Conservation (phyloP, 2,888 invertebrate genomes). For the Macaria notata region DNA sequence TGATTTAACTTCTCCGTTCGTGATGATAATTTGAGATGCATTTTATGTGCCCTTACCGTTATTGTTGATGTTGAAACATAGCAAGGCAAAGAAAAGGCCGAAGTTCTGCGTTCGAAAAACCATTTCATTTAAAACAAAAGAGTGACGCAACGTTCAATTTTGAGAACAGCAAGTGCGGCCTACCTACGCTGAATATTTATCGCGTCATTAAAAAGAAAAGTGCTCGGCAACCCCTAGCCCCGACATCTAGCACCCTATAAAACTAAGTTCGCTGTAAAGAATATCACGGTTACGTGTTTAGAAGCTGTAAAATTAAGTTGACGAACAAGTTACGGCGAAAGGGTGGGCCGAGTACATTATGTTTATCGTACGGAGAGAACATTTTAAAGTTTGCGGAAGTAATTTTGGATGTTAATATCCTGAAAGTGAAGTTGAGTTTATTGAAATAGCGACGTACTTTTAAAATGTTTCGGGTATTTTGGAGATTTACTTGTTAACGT, state of each 20-base stretch:
- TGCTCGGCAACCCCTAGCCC: slow-evolving; percentile 32
- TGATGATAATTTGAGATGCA: not conserved
- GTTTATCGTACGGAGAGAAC: slow-evolving; percentile 25
- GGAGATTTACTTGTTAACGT: slow-evolving; percentile 3
- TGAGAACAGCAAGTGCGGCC: slow-evolving; percentile 26
- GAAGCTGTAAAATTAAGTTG: slow-evolving; percentile 62
- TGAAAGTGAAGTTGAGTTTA: slow-evolving; percentile 25
- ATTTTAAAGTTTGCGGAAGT: slow-evolving; percentile 28
- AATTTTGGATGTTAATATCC: slow-evolving; percentile 30
- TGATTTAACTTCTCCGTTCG: slow-evolving; percentile 1
- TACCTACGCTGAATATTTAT: slow-evolving; percentile 38
- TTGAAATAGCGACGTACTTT: slow-evolving; percentile 16
- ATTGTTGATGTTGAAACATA: too few relatives aligned
- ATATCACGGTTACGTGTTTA: slow-evolving; percentile 52
- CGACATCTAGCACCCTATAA: slow-evolving; percentile 48
- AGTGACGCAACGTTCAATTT: slow-evolving; percentile 22
- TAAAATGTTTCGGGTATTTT: slow-evolving; percentile 7
- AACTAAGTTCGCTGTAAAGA: slow-evolving; percentile 41
- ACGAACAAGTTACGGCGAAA: slow-evolving; percentile 38
- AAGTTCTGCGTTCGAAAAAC: too few relatives aligned
- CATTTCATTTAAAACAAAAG: not conserved
- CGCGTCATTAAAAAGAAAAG: slow-evolving; percentile 37
- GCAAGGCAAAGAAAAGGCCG: too few relatives aligned
- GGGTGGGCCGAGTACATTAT: slow-evolving; percentile 31
- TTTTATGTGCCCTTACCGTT: too few relatives aligned